Conservation (phyloP, 2,797 vertebrate genomes). For the Cheirogaleus major region DNA sequence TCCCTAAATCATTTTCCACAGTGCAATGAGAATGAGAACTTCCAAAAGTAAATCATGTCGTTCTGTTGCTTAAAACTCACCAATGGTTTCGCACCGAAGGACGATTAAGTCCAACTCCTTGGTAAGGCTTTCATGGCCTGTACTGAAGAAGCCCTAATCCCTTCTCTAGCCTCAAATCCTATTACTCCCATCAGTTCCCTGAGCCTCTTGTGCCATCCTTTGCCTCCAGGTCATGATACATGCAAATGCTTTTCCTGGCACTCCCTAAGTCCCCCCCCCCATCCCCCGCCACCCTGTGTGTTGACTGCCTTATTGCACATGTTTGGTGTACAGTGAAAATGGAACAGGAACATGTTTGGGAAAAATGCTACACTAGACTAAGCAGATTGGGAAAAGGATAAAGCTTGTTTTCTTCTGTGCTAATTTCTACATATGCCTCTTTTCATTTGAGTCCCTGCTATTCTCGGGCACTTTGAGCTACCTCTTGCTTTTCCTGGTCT, state of each 20-base stretch:
- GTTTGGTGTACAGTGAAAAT: not conserved
- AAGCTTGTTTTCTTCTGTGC: not conserved
- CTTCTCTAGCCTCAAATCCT: not conserved
- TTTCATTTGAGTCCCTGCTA: not conserved
- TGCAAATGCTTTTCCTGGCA: not conserved
- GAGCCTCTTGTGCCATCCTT: not conserved
- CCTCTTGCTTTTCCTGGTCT: not conserved
- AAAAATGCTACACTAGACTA: not conserved
- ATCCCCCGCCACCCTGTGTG: too few relatives aligned
- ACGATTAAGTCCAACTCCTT: not conserved
- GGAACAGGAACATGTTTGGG: not conserved
- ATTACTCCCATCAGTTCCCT: not conserved
- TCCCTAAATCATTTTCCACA: not conserved
- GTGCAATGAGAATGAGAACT: not conserved
- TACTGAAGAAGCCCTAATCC: not conserved
- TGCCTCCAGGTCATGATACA: not conserved
- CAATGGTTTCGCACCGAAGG: not conserved
- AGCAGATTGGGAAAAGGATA: not conserved
- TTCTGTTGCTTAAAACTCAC: not conserved
- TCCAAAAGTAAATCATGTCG: not conserved
- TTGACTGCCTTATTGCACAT: not conserved
- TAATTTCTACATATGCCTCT: not conserved
- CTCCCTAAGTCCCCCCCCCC: not conserved
- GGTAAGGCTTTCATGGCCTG: not conserved
- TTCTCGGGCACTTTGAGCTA: not conserved